phyloP scores from a whole-genome alignment of 2,888 invertebrate species.

The Plebejus anna region DNA sequence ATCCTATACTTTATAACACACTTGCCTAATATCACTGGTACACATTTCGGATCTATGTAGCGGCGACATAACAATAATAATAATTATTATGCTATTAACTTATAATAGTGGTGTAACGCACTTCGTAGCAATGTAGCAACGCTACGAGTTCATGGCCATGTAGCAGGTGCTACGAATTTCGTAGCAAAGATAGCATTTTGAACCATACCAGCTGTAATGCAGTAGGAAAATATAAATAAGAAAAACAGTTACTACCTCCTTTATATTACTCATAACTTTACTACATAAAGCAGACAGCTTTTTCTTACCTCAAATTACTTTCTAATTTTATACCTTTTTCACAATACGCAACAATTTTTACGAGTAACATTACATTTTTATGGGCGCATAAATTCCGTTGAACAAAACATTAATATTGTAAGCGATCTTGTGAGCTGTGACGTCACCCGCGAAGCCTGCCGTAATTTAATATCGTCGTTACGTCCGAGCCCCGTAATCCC shows the following conservation, averaged over 20 bases:
- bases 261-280: no score
- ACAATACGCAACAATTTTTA: not conserved
- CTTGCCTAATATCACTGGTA: no score
- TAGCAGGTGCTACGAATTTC: not conserved
- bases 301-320: not conserved
- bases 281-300: no score
- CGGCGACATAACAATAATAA: no score
- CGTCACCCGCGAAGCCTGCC: not conserved
- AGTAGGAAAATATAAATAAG: no score
- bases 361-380: slow-evolving; percentile 8
- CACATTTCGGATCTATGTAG: no score
- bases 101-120: no score
- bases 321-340: not conserved
- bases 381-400: not conserved
- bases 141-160: not conserved
- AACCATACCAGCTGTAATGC: not conserved
- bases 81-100: no score
- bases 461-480: slow-evolving; percentile 23
- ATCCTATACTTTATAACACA: no score
- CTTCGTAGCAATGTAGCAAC: not conserved
- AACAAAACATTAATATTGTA: slow-evolving; percentile 14
- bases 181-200: not conserved
- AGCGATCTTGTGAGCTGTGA: slow-evolving; percentile 4
- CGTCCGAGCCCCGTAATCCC: slow-evolving; percentile 14
- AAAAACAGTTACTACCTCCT: no score